Base-by-base conservation (phyloP, 2,888 invertebrate genomes). In the Smittia sp. region DNA sequence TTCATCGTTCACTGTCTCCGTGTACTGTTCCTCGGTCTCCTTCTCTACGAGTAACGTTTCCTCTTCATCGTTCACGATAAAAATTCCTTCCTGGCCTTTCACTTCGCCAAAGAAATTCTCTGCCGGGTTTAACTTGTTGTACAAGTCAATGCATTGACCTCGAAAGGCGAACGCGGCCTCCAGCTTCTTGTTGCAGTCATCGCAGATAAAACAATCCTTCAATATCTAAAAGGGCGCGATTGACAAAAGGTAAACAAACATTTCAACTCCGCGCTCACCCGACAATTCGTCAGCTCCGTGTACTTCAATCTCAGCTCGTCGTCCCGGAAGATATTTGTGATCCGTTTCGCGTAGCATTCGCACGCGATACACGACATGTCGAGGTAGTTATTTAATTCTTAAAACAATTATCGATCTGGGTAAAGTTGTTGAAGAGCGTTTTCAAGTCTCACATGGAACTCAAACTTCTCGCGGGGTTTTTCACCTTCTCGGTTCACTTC, bases 261-360 rank as follows among this genome's bases (percentile, higher is more conserved):
- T n/a, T n/a, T 63, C 2, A 24, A 27, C 63, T 2, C 2, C 18
- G 22, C 18, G 1, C 18, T 54, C 58, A 72, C 72, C 39, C 62
- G 11, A 27, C 54, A 72, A 18, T 39, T 32, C 6, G 39, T 62
- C 1, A 72, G n/a, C 7, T 39, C 38, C 11, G 13, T n/a, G 18
- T 25, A 72, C 38, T 72, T 58, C 1, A 58, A n/a, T 9, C 38
- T 32, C 3, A 72, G 22, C 11, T 72, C 72, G 6, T 72, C 72
- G 39, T 72, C 72, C n/a, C 72, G n/a, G 25, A 18, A 72, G 1
- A 62, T 54, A 39, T 72, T 72, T 39, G 58, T 72, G 11, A 72
- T 39, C 1, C 72, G 58, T 11, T 72, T 72, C 2, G 32, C 72
- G 27, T 38, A 72, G 7, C 32, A 1, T 62, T 72, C 72, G 38